These are phyloP conservation scores for Malurus melanocephalus DNA, from an alignment of 2,113 vertebrate genomes.

Conservation along the genomic window DNA sequence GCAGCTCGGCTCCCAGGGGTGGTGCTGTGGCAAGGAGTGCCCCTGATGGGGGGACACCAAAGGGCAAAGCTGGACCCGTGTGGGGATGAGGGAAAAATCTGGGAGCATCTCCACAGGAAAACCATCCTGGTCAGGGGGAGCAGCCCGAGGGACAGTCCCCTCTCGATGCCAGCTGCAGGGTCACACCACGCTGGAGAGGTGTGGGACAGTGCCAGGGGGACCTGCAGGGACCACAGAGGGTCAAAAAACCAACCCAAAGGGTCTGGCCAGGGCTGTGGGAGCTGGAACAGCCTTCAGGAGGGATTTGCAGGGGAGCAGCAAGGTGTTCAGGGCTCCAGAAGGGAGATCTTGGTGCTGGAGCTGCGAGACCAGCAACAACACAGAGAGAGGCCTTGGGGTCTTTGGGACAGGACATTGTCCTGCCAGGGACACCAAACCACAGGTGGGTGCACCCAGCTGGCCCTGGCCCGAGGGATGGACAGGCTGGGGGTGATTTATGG, in stretches of 20 bases:
- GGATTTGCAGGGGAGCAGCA: not conserved
- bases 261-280: not conserved
- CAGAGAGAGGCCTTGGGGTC: not conserved
- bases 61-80: not conserved
- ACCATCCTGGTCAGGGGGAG: fast-evolving
- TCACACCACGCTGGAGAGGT: not conserved
- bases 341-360: not conserved
- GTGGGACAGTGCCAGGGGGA: not conserved
- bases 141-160: not conserved
- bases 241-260: not conserved
- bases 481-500: not conserved
- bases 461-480: not conserved
- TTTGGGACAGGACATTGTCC: fast-evolving
- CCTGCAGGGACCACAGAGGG: not conserved
- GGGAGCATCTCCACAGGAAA: not conserved
- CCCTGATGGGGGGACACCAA: not conserved
- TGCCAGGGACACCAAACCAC: not conserved
- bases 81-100: not conserved
- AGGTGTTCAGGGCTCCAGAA: not conserved
- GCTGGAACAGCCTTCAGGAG: not conserved
- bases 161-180: not conserved
- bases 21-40: not conserved
- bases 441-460: not conserved
- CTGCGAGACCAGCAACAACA: not conserved
- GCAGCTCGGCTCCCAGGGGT: conserved; percentile 12